Percentiles rank a stretch among this genome's conserved stretches.
Conservation (phyloP, 64 coral and sea anemone species). For the Anthopleura sola region DNA sequence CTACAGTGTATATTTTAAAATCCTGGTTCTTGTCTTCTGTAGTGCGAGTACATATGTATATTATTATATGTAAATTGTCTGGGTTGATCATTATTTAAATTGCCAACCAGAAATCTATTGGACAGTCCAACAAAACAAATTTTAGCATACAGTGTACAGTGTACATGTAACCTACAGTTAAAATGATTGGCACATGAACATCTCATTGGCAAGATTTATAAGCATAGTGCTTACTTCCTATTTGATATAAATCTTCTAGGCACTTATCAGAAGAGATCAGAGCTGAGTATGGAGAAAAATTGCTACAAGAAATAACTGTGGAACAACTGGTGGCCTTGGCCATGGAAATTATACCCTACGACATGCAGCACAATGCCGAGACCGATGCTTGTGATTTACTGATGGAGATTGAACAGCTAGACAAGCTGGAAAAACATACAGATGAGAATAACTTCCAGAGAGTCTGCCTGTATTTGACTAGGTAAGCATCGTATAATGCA, state of each 20-base stretch:
- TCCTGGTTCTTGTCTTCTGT: too few species aligned
- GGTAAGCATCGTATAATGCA: constrained; percentile 34
- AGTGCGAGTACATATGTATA: too few species aligned
- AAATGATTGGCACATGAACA: too few species aligned
- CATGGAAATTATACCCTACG: constrained; percentile 82
- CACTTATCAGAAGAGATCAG: constrained; percentile 95
- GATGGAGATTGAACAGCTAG: constrained; percentile 91
- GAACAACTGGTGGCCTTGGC: constrained; percentile 73
- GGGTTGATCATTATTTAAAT: too few species aligned
- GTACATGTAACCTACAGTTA: too few species aligned
- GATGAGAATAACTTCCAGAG: constrained; percentile 88
- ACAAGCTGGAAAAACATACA: constrained; percentile 66
- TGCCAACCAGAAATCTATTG: too few species aligned
- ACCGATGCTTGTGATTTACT: constrained; percentile 94
- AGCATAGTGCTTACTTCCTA: too few species aligned
- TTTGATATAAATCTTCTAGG: constrained; percentile 32
- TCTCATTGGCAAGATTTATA: too few species aligned
- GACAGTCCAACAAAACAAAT: too few species aligned
- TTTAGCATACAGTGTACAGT: too few species aligned
- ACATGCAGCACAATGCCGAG: constrained; percentile 96
- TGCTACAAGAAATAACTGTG: constrained; percentile 40
- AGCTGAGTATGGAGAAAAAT: constrained; percentile 70
- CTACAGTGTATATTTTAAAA: too few species aligned
- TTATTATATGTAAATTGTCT: too few species aligned
- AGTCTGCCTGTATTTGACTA: constrained; percentile 94